A percentile compares a stretch with the other conserved stretches of the same genome.
Conservation (phyloP, 1,140 invertebrate genomes). For the Druon quercuslanigerum region DNA sequence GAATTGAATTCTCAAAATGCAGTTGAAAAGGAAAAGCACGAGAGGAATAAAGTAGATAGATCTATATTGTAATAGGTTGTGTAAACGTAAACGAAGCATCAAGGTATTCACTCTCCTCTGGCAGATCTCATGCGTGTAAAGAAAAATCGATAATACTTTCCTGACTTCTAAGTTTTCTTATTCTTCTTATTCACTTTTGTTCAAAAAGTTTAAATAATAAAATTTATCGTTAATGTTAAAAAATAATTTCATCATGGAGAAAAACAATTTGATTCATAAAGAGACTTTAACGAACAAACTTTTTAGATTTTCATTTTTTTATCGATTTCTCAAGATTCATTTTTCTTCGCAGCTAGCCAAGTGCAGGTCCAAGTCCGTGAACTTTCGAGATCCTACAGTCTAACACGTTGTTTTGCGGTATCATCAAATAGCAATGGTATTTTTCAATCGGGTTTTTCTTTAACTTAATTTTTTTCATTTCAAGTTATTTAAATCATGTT, state of each 20-base stretch:
- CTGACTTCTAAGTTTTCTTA: too few relatives aligned
- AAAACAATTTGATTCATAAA: background rate
- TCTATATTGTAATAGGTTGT: conserved; percentile 29
- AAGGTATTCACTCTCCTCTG: conserved; percentile 26
- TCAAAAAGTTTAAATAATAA: background rate
- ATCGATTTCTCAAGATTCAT: background rate
- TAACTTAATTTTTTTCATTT: background rate
- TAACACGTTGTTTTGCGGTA: background rate
- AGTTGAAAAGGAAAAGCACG: conserved; percentile 6
- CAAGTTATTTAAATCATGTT: conserved; percentile 2
- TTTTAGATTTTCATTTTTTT: background rate
- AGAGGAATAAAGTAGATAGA: conserved; percentile 26
- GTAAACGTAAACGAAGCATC: conserved; percentile 29
- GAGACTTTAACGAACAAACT: background rate
- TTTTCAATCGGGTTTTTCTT: background rate
- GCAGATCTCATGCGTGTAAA: conserved; percentile 24
- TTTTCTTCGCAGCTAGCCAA: background rate
- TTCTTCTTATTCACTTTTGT: conserved; percentile 1
- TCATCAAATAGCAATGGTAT: background rate
- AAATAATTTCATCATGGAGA: background rate
- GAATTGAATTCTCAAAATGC: conserved; percentile 6
- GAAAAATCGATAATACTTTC: conserved; percentile 18
- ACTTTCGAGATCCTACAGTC: background rate
- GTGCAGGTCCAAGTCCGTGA: conserved; percentile 1
- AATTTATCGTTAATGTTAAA: background rate